Evolutionary conservation across 2,888 invertebrate genomes (phyloP).

Genomic region (Eristalis arbustorum): DNA sequence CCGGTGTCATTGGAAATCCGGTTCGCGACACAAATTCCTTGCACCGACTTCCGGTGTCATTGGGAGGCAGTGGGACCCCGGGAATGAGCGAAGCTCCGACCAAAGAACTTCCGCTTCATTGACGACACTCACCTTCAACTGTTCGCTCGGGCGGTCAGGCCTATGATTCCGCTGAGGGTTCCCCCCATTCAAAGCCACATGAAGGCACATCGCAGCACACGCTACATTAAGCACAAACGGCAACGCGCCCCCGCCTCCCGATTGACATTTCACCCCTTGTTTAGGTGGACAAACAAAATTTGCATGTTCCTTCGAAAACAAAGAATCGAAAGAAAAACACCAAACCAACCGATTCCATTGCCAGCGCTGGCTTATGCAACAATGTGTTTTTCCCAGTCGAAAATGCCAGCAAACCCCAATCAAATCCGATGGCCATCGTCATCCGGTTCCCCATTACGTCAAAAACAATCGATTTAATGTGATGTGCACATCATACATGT

Average conservation of each 20-base stretch:
- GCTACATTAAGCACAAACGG: not conserved
- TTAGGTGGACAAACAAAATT: not conserved
- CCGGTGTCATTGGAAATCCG: no score
- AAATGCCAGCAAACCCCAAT: not conserved
- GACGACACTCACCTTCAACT: not conserved
- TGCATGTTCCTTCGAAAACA: not conserved
- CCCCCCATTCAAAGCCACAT: not conserved
- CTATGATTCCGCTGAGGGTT: not conserved
- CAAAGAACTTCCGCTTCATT: no score
- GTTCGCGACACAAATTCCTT: no score
- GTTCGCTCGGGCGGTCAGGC: not conserved
- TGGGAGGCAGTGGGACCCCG: no score
- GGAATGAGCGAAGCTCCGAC: no score
- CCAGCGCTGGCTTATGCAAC: not conserved
- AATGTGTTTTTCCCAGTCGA: not conserved
- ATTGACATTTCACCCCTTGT: not conserved
- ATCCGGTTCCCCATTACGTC: no score
- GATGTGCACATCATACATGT: not conserved
- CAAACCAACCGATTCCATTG: not conserved
- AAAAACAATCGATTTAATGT: conserved; percentile 46
- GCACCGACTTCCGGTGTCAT: no score
- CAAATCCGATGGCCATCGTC: not conserved
- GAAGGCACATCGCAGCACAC: not conserved
- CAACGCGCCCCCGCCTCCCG: not conserved
- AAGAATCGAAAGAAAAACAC: not conserved